Evolutionary conservation across 2,888 invertebrate species (phyloP).

Genomic region (Philereme transversata): DNA sequence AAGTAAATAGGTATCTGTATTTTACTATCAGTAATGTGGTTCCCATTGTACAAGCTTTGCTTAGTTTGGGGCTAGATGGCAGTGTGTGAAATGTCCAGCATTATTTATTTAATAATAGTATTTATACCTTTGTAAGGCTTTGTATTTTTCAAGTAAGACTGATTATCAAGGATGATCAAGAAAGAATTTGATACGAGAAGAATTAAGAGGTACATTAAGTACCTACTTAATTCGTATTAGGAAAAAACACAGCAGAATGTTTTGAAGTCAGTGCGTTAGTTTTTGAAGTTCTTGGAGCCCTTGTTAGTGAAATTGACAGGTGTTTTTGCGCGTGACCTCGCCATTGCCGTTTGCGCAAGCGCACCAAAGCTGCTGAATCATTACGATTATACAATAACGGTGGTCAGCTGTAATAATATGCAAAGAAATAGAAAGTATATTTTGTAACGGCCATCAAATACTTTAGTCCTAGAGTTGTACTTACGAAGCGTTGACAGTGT

Average conservation of each 20-base stretch:
- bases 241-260: too few species aligned
- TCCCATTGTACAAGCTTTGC: background rate
- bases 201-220: too few species aligned
- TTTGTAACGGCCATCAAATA: constrained; percentile 29
- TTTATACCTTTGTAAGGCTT: too few species aligned
- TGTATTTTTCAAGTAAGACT: too few species aligned
- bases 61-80: background rate
- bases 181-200: too few species aligned
- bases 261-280: too few species aligned
- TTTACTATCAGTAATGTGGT: too few species aligned
- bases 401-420: constrained; percentile 39
- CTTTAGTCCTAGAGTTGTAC: background rate
- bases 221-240: too few species aligned
- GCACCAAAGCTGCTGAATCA: constrained; percentile 31
- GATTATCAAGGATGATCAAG: too few species aligned
- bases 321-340: constrained; percentile 19
- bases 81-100: background rate
- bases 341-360: constrained; percentile 34
- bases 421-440: constrained; percentile 42
- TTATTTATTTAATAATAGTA: too few species aligned
- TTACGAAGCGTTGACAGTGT: background rate
- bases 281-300: too few species aligned
- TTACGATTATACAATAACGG: constrained; percentile 41
- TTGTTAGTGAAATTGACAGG: background rate
- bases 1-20: too few species aligned